A percentile compares a stretch with the other conserved stretches of the same genome.
phyloP scores from a whole-genome alignment of 2,888 invertebrate species.

The Drosophila greeni region DNA sequence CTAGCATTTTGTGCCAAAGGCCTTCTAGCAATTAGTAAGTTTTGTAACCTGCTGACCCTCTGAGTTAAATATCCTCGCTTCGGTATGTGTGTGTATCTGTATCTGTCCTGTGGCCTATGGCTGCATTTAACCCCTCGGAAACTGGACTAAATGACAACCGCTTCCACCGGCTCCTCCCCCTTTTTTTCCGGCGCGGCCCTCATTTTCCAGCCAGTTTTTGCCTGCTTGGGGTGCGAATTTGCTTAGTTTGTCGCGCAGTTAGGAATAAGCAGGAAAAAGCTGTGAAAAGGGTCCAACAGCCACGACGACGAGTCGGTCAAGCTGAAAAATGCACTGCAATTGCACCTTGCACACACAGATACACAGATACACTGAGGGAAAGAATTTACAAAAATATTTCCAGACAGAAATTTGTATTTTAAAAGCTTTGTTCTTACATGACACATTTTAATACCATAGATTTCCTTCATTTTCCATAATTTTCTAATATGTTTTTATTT shows the following conservation, averaged over 20 bases:
- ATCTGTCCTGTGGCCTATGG: slow-evolving; percentile 34
- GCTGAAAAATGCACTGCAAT: slow-evolving; percentile 74
- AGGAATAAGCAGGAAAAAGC: slow-evolving; percentile 27
- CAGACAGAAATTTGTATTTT: too few species aligned
- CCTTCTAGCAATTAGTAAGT: slow-evolving; percentile 58
- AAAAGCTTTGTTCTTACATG: background rate
- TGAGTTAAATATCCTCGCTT: slow-evolving; percentile 36
- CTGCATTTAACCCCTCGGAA: slow-evolving; percentile 60
- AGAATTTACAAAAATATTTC: too few species aligned
- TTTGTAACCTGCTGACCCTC: slow-evolving; percentile 74
- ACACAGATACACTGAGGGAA: slow-evolving; percentile 22
- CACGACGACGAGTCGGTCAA: slow-evolving; percentile 70
- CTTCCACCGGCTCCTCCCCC: slow-evolving; percentile 43
- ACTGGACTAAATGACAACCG: slow-evolving; percentile 59
- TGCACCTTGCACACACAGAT: slow-evolving; percentile 60
- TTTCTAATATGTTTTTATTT: background rate
- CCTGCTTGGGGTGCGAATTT: slow-evolving; percentile 59
- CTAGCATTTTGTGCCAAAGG: slow-evolving; percentile 30
- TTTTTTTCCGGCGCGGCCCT: slow-evolving; percentile 2
- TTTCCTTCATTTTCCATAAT: background rate
- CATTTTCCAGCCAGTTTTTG: slow-evolving; percentile 28
- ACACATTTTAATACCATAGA: too few species aligned
- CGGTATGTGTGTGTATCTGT: slow-evolving; percentile 21
- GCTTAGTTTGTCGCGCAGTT: slow-evolving; percentile 55
- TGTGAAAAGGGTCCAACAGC: slow-evolving; percentile 47